A percentile compares a stretch with the other conserved stretches of the same genome.
These are phyloP conservation scores for Drosophila mercatorum DNA, from an alignment of 2,888 invertebrate species.

Conservation along the genomic window DNA sequence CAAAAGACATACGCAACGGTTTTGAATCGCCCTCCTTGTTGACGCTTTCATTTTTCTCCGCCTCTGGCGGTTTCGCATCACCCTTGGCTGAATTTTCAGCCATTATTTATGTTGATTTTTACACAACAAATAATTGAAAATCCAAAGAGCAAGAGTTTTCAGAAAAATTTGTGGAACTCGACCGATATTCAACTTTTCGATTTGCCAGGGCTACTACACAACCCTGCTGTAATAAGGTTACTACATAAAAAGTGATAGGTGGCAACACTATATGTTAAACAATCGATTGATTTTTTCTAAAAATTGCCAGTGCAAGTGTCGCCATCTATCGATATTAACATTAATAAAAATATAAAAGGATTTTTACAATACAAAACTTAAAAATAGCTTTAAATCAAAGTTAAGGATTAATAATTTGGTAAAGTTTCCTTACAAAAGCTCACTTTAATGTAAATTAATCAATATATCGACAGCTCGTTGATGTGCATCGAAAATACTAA, in stretches of 20 bases:
- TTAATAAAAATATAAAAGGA: neutral
- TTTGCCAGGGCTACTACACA: slow-evolving; percentile 35
- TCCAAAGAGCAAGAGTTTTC: slow-evolving; percentile 9
- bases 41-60: neutral
- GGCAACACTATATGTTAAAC: neutral
- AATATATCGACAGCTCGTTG: neutral
- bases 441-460: neutral
- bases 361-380: neutral
- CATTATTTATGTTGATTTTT: slow-evolving; percentile 40
- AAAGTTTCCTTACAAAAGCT: neutral
- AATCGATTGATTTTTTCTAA: slow-evolving; percentile 1
- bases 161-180: slow-evolving; percentile 32
- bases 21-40: slow-evolving; percentile 21
- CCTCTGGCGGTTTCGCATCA: slow-evolving; percentile 13
- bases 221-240: neutral
- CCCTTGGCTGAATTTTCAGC: slow-evolving; percentile 48
- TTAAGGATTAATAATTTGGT: neutral
- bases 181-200: slow-evolving; percentile 30
- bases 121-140: slow-evolving; percentile 15
- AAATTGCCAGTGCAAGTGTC: too few species aligned
- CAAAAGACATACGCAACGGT: slow-evolving; percentile 64
- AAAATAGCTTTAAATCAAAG: neutral
- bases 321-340: neutral
- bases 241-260: neutral
- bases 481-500: slow-evolving; percentile 6